Percentiles rank a stretch among this genome's conserved stretches.
Conservation (phyloP, 2,797 vertebrate genomes). For the Sylvia borin region DNA sequence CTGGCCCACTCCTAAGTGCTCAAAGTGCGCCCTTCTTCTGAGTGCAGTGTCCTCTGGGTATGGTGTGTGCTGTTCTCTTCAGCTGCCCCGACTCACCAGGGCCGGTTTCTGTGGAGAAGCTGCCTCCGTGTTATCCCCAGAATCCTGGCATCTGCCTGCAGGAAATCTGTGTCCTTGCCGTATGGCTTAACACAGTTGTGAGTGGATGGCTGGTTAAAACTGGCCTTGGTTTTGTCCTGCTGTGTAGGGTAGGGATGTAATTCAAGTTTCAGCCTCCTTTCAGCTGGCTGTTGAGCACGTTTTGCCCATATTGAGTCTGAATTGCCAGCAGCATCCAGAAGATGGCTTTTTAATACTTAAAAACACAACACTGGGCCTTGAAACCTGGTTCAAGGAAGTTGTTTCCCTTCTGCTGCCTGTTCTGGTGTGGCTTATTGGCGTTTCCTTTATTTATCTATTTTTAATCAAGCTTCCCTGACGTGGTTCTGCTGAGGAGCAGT, state of each 20-base stretch:
- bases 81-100: accelerated
- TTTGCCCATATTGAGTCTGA: not conserved
- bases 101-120: not conserved
- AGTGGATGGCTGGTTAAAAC: not conserved
- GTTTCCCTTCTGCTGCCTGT: not conserved
- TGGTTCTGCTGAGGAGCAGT: not conserved
- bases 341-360: not conserved
- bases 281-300: not conserved
- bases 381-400: constrained; percentile 3
- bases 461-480: not conserved
- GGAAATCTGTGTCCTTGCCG: not conserved
- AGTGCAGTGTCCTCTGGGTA: accelerated
- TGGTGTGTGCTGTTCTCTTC: not conserved
- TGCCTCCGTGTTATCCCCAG: accelerated
- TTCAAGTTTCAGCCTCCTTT: not conserved
- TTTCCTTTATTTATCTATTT: constrained; percentile 57
- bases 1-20: not conserved
- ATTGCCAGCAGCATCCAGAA: not conserved
- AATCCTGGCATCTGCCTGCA: not conserved
- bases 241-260: not conserved
- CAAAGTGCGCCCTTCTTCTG: not conserved
- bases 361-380: not conserved
- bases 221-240: not conserved
- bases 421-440: not conserved
- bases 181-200: not conserved